Conservation (phyloP, 2,888 invertebrate species). For the Siphonodentalium dalli region DNA sequence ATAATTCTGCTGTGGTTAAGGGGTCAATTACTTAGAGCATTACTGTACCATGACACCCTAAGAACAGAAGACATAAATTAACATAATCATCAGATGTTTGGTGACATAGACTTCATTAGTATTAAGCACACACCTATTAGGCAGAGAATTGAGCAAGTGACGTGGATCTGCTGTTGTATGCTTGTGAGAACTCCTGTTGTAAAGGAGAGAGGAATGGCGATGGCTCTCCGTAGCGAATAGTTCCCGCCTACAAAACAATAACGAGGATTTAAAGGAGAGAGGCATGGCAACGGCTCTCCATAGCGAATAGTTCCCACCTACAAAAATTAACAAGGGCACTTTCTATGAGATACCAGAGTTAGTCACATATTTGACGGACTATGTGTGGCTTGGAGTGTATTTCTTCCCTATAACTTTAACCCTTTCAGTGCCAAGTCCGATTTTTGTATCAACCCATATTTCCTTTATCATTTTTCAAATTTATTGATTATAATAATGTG, state of each 20-base stretch:
- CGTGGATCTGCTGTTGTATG: conserved; percentile 32
- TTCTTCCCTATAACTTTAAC: too few species aligned
- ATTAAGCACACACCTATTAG: conserved; percentile 35
- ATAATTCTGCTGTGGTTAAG: too few species aligned
- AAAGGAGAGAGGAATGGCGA: conserved; percentile 55
- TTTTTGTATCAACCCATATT: too few species aligned
- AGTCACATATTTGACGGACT: conserved; percentile 29
- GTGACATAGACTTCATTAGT: neutral
- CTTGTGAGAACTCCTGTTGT: conserved; percentile 54
- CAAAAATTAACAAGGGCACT: conserved; percentile 14
- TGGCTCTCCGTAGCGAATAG: conserved; percentile 49
- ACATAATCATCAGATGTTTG: neutral
- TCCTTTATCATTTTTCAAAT: too few species aligned
- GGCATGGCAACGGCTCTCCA: neutral
- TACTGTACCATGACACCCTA: too few species aligned
- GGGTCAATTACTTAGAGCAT: too few species aligned
- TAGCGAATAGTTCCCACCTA: neutral
- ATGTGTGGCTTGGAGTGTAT: too few species aligned
- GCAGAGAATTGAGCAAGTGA: conserved; percentile 42
- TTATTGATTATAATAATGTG: too few species aligned
- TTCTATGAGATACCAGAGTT: conserved; percentile 27
- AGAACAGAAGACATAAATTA: too few species aligned
- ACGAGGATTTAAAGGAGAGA: conserved; percentile 14
- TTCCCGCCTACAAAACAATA: conserved; percentile 49
- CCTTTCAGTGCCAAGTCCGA: too few species aligned